Evolutionary conservation across 2,797 vertebrate genomes (phyloP), one percentile per base, ranked within the genome.

Genomic region (Poeciliopsis turneri): DNA sequence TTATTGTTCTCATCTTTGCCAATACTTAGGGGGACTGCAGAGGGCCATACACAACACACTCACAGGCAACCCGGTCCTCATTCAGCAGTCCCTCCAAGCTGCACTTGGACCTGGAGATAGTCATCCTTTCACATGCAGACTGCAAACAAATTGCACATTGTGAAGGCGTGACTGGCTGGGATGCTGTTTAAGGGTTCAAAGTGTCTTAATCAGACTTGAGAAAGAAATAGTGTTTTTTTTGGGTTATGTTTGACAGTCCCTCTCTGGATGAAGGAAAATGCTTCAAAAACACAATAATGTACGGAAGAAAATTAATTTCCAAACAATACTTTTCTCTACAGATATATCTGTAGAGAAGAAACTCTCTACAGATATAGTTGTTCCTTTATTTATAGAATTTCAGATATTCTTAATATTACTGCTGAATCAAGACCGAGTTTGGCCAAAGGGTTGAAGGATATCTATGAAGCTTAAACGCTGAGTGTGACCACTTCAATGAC

Each of bases 401-500:
- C 28, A 20, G 59, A 39, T 66, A 16, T 23, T 74, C 41, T 28
- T 23, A 33, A 41, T 55, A 55, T 41, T 46, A 33, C 45, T 80
- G 51, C 39, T 68, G 39, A 79, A 70, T 64, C 64, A 75, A 79
- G 47, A 81, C 11, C 45, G 64, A 11, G 13, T 79, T 76, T 13
- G 69, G 5, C 71, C 18, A 74, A 25, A 77, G 20, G 11, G 20
- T 66, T 78, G 33, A 39, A 39, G 74, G 81, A 74, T 49, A 4
- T 79, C 30, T 71, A 10, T 47, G n/a, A 15, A 69, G 33, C 4
- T 76, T 39, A 84, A 83, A 51, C 3, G 20, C 41, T 68, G 59
- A 78, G 79, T 75, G 64, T 68, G 53, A 69, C 86, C 59, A 77
- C 84, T 77, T 49, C 13, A 80, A 78, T 81, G 71, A 77, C 59